Percentiles rank a stretch among this genome's conserved stretches.
phyloP scores from a whole-genome alignment of 2,113 vertebrate species.

The human region DNA sequence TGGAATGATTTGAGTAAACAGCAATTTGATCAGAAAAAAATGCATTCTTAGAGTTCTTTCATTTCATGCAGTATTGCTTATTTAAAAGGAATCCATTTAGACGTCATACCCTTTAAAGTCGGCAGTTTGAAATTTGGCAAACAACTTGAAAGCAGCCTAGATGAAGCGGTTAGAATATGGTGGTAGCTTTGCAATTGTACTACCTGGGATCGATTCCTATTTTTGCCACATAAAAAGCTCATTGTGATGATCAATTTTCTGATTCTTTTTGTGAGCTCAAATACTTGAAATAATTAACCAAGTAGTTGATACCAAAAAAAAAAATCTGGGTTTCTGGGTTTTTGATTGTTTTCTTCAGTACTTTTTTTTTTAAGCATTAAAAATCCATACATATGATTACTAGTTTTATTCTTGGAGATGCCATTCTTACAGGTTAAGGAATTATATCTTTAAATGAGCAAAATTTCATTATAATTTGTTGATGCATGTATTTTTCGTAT shows the following conservation, averaged over 20 bases:
- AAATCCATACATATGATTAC: neutral
- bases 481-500: neutral
- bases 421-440: neutral
- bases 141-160: neutral
- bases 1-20: neutral
- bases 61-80: neutral
- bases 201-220: neutral
- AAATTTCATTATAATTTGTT: neutral
- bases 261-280: neutral
- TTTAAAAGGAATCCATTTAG: neutral
- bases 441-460: neutral
- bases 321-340: neutral
- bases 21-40: neutral
- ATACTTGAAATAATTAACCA: conserved; percentile 25
- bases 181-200: neutral
- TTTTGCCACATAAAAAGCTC: neutral
- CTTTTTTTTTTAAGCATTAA: neutral
- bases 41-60: neutral
- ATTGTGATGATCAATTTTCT: neutral
- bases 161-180: neutral
- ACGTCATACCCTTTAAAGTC: neutral
- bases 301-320: neutral
- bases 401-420: neutral
- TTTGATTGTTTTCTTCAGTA: neutral
- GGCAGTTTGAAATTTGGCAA: neutral